phyloP scores from a whole-genome alignment of 2,888 invertebrate genomes.

The Acronicta aceris region DNA sequence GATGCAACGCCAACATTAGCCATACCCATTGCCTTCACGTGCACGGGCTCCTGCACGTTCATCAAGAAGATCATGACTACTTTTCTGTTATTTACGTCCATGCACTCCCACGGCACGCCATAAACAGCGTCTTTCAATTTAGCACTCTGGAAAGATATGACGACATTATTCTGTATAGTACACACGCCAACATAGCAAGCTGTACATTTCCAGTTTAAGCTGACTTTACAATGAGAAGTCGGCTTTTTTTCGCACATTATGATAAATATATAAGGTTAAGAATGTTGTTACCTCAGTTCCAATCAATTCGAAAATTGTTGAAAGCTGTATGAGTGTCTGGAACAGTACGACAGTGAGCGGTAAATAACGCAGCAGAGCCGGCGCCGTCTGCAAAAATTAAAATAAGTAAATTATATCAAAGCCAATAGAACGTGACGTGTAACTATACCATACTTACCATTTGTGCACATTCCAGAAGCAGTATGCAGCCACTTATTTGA shows the following conservation, averaged over 20 bases:
- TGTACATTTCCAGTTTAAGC: no score
- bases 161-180: background rate
- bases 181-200: no score
- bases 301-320: slow-evolving; percentile 57
- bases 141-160: slow-evolving; percentile 60
- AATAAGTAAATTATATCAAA: background rate
- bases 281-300: slow-evolving; percentile 49
- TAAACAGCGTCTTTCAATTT: slow-evolving; percentile 62
- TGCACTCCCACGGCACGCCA: slow-evolving; percentile 66
- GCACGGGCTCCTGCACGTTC: slow-evolving; percentile 63
- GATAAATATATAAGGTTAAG: no score
- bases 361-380: slow-evolving; percentile 25
- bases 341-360: slow-evolving; percentile 54
- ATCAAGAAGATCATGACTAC: slow-evolving; percentile 59
- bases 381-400: slow-evolving; percentile 18
- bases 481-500: slow-evolving; percentile 49
- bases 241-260: no score
- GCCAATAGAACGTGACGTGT: no score
- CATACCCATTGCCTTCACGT: slow-evolving; percentile 63
- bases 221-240: no score
- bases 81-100: slow-evolving; percentile 59
- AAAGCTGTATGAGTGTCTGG: slow-evolving; percentile 58
- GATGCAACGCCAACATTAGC: slow-evolving; percentile 64
- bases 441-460: slow-evolving; percentile 33
- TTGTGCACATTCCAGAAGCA: slow-evolving; percentile 55